These are phyloP conservation scores for Caenorhabditis zanzibari DNA, from an alignment of 2,888 invertebrate genomes.

Conservation along the genomic window DNA sequence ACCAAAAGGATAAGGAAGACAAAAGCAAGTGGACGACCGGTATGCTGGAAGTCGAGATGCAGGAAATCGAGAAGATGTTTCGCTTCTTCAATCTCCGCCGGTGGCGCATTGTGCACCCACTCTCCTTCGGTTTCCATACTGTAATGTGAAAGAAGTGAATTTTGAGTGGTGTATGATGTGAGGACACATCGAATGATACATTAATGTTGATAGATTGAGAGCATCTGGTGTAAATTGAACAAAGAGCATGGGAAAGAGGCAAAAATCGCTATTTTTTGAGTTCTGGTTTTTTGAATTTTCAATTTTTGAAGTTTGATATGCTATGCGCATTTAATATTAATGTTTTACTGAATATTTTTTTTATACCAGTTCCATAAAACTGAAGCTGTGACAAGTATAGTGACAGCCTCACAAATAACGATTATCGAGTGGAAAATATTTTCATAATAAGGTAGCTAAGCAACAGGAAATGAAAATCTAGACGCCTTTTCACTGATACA, in stretches of 20 bases:
- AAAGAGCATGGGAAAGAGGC: no score
- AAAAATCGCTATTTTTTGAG: no score
- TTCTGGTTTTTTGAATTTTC: no score
- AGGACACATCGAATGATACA: not conserved
- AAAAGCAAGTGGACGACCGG: conserved; percentile 55
- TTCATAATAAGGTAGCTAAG: conserved; percentile 1
- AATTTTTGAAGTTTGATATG: no score
- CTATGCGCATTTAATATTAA: no score
- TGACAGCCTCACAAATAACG: no score
- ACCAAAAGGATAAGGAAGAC: conserved; percentile 49
- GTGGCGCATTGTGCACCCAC: conserved; percentile 40
- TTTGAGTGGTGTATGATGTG: no score
- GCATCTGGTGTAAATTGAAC: no score
- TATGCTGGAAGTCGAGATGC: conserved; percentile 58
- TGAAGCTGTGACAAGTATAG: no score
- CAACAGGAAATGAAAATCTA: conserved; percentile 18
- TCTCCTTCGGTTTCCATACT: conserved; percentile 60
- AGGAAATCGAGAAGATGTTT: conserved; percentile 54
- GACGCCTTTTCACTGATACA: conserved; percentile 16
- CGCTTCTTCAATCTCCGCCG: conserved; percentile 57
- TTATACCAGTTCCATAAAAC: no score
- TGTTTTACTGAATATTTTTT: no score
- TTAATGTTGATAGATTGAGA: no score
- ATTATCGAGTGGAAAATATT: not conserved
- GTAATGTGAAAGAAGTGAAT: not conserved